Evolutionary conservation across 2,113 vertebrate genomes (phyloP), one percentile per base, ranked within the genome.

Genomic region (Alectura lathami): DNA sequence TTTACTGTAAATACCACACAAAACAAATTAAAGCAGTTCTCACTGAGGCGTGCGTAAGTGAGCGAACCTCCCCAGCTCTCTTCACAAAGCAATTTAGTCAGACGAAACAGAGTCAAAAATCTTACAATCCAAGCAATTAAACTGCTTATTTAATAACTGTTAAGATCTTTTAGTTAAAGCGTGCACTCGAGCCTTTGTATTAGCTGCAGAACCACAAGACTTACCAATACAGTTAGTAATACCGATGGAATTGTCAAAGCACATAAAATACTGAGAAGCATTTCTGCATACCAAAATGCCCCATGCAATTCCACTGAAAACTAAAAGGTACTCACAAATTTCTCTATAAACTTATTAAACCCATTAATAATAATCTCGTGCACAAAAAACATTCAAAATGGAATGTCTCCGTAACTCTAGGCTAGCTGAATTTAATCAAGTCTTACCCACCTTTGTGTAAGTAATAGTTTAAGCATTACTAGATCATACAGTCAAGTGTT

Each of bases 141-240:
- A 83, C 23, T 34, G 48, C 40, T 91, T 83, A 85, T 38, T 96
- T 93, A 84, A 64, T 64, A 83, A 89, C 27, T 3, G 75, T 94
- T 96, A 97, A 47, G 34, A 66, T 54, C 29, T 91, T 75, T 45
- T 9, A 5, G 85, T 96, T 96, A 95, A 86, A 78, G 75, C 0
- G 0, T 69, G 57, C 57, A 59, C 36, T 80, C 86, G 62, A 92
- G 83, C 29, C 7, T 72, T 24, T 5, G 0, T 13, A 94, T 93
- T 93, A 95, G 79, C 91, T 92, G 21, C 60, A 86, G 93, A 93
- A 64, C 69, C 64, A 83, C 63, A 88, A 72, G 40, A 67, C 40
- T 89, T 83, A 57, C 22, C 82, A 68, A 69, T 69, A 84, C 62
- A 88, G 51, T 94, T 94, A 94, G 72, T 76, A 91, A 74, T 40